Percentiles rank a stretch among this genome's conserved stretches.
These are phyloP conservation scores for Hydrochoerus hydrochaeris DNA, from an alignment of 2,113 vertebrate species.

Conservation along the genomic window DNA sequence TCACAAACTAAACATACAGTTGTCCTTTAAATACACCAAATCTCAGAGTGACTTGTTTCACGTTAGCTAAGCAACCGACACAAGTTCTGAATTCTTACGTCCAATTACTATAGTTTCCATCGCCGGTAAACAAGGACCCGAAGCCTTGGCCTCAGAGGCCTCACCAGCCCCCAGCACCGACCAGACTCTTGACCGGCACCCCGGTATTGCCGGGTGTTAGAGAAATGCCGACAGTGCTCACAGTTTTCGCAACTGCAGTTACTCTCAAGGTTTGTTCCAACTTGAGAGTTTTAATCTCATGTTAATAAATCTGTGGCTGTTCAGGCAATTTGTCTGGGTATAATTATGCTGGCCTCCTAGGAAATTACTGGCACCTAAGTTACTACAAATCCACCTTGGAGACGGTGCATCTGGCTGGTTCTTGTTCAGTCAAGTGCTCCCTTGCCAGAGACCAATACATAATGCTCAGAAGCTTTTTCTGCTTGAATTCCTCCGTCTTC, in stretches of 20 bases:
- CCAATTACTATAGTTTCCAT: background rate
- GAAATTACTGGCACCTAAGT: constrained; percentile 76
- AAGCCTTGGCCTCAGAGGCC: too few relatives aligned
- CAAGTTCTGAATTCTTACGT: background rate
- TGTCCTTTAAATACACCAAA: background rate
- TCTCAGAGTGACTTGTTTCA: background rate
- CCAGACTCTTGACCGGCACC: background rate
- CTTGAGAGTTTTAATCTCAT: constrained; percentile 71
- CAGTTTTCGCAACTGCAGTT: background rate
- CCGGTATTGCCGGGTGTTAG: background rate
- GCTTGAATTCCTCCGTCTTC: constrained; percentile 31
- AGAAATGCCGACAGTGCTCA: background rate
- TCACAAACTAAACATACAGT: background rate
- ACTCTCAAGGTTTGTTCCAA: constrained; percentile 36
- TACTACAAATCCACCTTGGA: constrained; percentile 75
- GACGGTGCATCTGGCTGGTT: constrained; percentile 67
- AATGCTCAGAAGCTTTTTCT: constrained; percentile 20
- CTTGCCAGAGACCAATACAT: constrained; percentile 57
- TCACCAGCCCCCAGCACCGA: background rate
- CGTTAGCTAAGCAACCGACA: background rate
- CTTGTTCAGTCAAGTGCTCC: constrained; percentile 68
- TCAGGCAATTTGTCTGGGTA: constrained; percentile 78
- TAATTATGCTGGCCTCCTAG: constrained; percentile 77
- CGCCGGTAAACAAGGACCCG: background rate
- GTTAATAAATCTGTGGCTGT: constrained; percentile 75